These are phyloP conservation scores for Trididemnum nubilum DNA, from an alignment of 23 tunicate genomes.

Conservation along the genomic window DNA sequence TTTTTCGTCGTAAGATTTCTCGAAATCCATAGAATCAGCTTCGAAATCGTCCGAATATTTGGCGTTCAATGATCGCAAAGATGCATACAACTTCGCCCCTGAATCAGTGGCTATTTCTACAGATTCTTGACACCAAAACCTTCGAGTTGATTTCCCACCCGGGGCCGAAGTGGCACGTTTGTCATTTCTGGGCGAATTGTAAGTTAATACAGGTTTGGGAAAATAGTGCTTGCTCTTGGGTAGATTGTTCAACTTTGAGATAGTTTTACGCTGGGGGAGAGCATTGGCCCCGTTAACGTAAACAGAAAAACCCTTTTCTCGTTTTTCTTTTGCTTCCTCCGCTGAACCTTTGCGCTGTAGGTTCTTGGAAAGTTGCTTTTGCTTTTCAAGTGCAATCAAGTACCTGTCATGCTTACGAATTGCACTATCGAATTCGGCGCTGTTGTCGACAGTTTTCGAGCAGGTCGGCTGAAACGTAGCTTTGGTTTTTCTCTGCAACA, in stretches of 20 bases:
- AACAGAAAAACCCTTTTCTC: constrained; percentile 68
- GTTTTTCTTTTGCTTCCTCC: constrained; percentile 63
- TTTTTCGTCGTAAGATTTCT: constrained; percentile 17
- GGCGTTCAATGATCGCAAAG: not conserved
- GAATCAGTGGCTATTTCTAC: constrained; percentile 39
- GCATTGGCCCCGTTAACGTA: constrained; percentile 99
- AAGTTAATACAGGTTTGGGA: not conserved
- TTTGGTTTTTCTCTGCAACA: constrained; percentile 17
- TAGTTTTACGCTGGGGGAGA: not conserved
- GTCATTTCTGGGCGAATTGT: not conserved
- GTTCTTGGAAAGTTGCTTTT: constrained; percentile 41
- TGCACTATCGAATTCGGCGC: not conserved
- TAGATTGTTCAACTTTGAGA: not conserved
- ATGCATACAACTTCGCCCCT: constrained; percentile 22
- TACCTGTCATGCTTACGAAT: constrained; percentile 62
- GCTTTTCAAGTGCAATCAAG: constrained; percentile 65
- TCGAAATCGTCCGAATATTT: constrained; percentile 64
- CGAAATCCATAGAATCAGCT: constrained; percentile 42
- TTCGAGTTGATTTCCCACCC: constrained; percentile 20
- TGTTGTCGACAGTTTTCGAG: not conserved
- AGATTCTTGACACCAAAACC: constrained; percentile 65
- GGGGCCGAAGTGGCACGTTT: constrained; percentile 31
- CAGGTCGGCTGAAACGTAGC: not conserved
- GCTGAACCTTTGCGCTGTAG: constrained; percentile 26
- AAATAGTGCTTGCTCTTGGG: not conserved